These are phyloP conservation scores for Hyles vespertilio DNA, from an alignment of 1,140 invertebrate genomes.

Conservation along the genomic window DNA sequence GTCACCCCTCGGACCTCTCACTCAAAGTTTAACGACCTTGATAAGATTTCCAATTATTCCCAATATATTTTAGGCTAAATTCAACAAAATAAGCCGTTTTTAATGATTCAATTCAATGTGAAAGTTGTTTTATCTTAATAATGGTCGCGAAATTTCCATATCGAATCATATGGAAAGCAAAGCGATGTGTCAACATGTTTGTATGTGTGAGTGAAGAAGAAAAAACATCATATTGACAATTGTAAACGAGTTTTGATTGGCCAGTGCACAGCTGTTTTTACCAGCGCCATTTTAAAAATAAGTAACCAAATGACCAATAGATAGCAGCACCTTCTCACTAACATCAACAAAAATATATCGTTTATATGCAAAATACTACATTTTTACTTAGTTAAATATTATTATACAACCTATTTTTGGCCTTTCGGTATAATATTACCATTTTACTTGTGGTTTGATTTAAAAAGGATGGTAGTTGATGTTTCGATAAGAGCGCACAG, in stretches of 20 bases:
- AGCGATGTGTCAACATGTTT: constrained; percentile 57
- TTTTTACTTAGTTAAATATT: constrained; percentile 1
- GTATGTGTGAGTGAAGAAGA: constrained; percentile 27
- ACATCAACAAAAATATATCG: constrained; percentile 38
- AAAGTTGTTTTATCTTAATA: not conserved
- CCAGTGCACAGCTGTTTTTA: constrained; percentile 65
- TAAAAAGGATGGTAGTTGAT: too few species aligned
- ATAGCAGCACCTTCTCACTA: constrained; percentile 42
- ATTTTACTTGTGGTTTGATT: too few species aligned
- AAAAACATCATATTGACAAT: constrained; percentile 53
- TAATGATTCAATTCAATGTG: too few species aligned
- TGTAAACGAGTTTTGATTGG: constrained; percentile 44
- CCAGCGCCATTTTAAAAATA: constrained; percentile 29
- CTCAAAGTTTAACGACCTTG: constrained; percentile 41
- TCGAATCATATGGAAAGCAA: constrained; percentile 61
- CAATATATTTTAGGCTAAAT: not conserved
- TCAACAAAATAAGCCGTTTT: too few species aligned
- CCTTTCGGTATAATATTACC: not conserved
- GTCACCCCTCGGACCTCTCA: constrained; percentile 34
- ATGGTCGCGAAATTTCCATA: constrained; percentile 23
- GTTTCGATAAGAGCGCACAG: not conserved
- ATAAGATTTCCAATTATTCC: constrained; percentile 24
- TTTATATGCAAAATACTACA: not conserved
- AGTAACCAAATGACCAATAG: constrained; percentile 32
- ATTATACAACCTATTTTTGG: too few species aligned